These are phyloP conservation scores for Temnothorax nylanderi DNA, from an alignment of 1,140 invertebrate species.

Conservation along the genomic window DNA sequence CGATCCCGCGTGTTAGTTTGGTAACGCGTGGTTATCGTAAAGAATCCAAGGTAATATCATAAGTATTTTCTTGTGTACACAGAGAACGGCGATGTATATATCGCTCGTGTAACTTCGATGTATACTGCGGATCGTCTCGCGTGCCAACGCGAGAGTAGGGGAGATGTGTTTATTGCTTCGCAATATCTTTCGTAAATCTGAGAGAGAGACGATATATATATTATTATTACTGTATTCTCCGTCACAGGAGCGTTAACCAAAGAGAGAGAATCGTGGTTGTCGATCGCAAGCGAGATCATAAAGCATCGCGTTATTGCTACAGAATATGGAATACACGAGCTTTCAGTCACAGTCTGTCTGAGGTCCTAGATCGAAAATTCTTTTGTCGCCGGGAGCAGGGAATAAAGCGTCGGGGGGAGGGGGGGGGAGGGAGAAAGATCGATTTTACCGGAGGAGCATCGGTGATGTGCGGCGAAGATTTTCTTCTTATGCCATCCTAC, in stretches of 20 bases:
- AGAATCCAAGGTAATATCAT: not conserved
- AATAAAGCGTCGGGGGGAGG: slow-evolving; percentile 23
- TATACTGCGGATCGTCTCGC: not conserved
- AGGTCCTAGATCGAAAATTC: slow-evolving; percentile 51
- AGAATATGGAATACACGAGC: slow-evolving; percentile 52
- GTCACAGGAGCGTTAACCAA: slow-evolving; percentile 32
- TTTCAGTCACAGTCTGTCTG: slow-evolving; percentile 50
- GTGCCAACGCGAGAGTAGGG: not conserved
- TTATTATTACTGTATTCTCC: not conserved
- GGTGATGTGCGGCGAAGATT: slow-evolving; percentile 25
- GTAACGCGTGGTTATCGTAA: slow-evolving; percentile 19
- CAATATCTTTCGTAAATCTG: slow-evolving; percentile 9
- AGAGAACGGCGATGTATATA: not conserved
- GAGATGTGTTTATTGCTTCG: slow-evolving; percentile 30
- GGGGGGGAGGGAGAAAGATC: not conserved
- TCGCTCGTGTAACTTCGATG: not conserved
- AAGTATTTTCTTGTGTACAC: not conserved
- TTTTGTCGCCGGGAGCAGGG: slow-evolving; percentile 44
- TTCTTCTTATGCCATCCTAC: not conserved
- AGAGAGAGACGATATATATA: not conserved
- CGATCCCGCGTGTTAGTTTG: not conserved
- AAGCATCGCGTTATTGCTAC: slow-evolving; percentile 40
- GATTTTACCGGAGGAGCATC: slow-evolving; percentile 45
- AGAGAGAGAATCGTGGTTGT: slow-evolving; percentile 34
- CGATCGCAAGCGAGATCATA: slow-evolving; percentile 43